These are phyloP conservation scores for Cerastis rubricosa DNA, from an alignment of 2,888 invertebrate genomes.

Conservation along the genomic window DNA sequence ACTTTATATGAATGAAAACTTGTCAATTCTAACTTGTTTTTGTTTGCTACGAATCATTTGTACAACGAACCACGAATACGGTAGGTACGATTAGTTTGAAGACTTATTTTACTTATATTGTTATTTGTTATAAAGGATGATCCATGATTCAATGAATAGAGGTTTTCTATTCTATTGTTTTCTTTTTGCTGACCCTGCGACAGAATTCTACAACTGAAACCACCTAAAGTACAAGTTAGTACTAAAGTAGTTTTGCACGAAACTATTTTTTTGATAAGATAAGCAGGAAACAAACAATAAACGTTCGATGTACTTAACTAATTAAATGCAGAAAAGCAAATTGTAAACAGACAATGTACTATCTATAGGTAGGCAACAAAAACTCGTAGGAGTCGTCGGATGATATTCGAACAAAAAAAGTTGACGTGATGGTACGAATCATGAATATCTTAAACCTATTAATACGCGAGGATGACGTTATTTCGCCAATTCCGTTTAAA, in stretches of 20 bases:
- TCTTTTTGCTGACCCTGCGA: background rate
- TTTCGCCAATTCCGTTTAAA: slow-evolving; percentile 36
- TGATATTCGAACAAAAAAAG: slow-evolving; percentile 31
- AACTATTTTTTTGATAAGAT: slow-evolving; percentile 38
- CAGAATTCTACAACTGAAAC: background rate
- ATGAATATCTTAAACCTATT: slow-evolving; percentile 28
- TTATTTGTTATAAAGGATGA: background rate
- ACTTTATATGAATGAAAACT: slow-evolving; percentile 8
- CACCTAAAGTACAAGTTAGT: too few species aligned
- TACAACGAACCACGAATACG: too few species aligned
- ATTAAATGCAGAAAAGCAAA: slow-evolving; percentile 39
- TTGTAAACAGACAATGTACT: slow-evolving; percentile 28
- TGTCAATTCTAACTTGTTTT: background rate
- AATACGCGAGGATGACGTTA: slow-evolving; percentile 34
- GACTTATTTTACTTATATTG: background rate
- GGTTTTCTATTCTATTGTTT: background rate
- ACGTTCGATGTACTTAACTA: slow-evolving; percentile 22
- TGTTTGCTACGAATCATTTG: background rate
- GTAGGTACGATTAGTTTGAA: background rate
- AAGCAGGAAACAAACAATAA: slow-evolving; percentile 42
- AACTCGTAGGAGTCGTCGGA: slow-evolving; percentile 9
- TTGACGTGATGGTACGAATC: slow-evolving; percentile 8
- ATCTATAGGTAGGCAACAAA: slow-evolving; percentile 18
- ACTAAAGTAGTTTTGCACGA: background rate
- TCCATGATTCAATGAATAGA: background rate